Evolutionary conservation across 2,888 invertebrate species (phyloP), one percentile per base, ranked within the genome.

Genomic region (Leptinotarsa tumamoca): DNA sequence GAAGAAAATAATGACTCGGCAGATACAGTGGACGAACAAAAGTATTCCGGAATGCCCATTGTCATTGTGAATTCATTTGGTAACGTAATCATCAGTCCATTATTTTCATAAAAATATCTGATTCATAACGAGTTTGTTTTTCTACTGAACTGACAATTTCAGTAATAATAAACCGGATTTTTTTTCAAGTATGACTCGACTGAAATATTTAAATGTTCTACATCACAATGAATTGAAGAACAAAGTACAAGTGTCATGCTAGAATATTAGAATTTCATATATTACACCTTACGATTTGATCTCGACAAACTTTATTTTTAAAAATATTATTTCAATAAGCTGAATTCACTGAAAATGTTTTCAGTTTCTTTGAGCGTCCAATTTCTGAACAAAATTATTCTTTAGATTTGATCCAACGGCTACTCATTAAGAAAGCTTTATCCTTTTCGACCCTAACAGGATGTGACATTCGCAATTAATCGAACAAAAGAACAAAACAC

Each of bases 401-500:
- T n/a, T 17, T 52, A 15, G n/a, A 52, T 52, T 52, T 54, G n/a
- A 18, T 10, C n/a, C 68, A 23, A 17, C 43, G 17, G 51, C 52
- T 15, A 61, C 63, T 63, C 33, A 33, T 63, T 43, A 43, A 43
- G 63, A 33, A 33, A 15, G 21, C 21, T 27, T 61, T 27, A 54
- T 54, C 56, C n/a, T 18, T 54, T 69, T 56, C 17, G 56, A 10
- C 58, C 69, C 21, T 73, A 76, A 76, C 73, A 67, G 58, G 67
- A 72, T 63, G 73, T 75, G 79, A 82, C 82, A 78, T 81, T 72
- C 75, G 76, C 80, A 83, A 83, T 84, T 82, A 82, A 71, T 49
- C 73, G 74, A 78, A 80, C 80, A 80, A 81, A 78, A 77, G 81
- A 82, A 84, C 83, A 83, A 83, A 83, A 83, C 83, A 81, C 81